These are phyloP conservation scores for Chaenodraco wilsoni DNA, from an alignment of 2,797 vertebrate species.

Conservation along the genomic window DNA sequence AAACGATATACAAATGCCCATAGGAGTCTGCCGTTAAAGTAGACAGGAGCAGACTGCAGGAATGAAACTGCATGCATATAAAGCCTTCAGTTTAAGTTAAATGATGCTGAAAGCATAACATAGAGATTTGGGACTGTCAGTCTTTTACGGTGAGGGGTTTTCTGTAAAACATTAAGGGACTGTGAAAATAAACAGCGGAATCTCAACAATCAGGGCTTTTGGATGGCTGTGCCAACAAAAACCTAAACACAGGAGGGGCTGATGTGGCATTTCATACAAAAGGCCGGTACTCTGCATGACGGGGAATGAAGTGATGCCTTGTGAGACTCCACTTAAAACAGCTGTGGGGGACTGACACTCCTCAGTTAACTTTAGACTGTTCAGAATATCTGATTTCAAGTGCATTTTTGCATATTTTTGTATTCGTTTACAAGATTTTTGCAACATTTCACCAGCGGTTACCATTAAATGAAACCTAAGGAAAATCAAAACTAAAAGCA, in stretches of 20 bases:
- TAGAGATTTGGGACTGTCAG: slow-evolving; percentile 71
- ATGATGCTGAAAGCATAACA: slow-evolving; percentile 80
- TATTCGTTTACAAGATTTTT: slow-evolving; percentile 7
- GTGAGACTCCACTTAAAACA: slow-evolving; percentile 79
- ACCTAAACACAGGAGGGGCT: slow-evolving; percentile 75
- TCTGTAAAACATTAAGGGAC: slow-evolving; percentile 78
- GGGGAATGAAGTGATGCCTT: slow-evolving; percentile 82
- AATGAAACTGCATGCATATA: slow-evolving; percentile 54
- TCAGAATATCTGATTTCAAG: slow-evolving; percentile 27
- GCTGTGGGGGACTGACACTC: slow-evolving; percentile 75
- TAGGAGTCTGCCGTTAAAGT: slow-evolving; percentile 60
- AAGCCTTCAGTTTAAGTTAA: slow-evolving; percentile 74
- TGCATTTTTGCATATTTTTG: not conserved
- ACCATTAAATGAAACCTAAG: not conserved
- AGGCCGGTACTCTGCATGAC: slow-evolving; percentile 63
- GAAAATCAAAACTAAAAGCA: slow-evolving; percentile 11
- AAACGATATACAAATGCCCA: slow-evolving; percentile 46
- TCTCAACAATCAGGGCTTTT: slow-evolving; percentile 76
- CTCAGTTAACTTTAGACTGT: slow-evolving; percentile 66
- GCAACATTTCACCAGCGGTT: not conserved
- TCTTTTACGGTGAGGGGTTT: slow-evolving; percentile 55
- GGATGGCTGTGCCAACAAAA: slow-evolving; percentile 69
- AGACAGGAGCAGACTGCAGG: slow-evolving; percentile 42
- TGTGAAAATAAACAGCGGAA: slow-evolving; percentile 85
- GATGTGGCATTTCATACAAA: slow-evolving; percentile 60